Evolutionary conservation across 2,113 vertebrate species (phyloP).

Genomic region (Ammodytes marinus): DNA sequence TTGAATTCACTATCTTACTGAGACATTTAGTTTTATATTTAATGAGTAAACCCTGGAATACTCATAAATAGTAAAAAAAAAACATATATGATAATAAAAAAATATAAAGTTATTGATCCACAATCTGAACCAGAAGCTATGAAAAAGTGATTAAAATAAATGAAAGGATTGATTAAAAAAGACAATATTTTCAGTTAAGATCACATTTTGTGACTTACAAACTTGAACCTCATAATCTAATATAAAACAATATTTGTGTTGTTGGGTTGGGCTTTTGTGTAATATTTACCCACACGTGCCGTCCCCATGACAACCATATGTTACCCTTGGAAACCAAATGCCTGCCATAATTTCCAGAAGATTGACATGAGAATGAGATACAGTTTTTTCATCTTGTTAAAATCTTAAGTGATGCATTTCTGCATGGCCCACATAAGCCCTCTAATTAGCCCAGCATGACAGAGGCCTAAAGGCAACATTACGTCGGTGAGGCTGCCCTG

Average conservation of each 20-base stretch:
- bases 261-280: not conserved
- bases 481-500: slow-evolving; percentile 22
- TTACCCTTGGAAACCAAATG: slow-evolving; percentile 24
- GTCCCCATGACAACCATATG: slow-evolving; percentile 25
- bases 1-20: not conserved
- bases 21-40: not conserved
- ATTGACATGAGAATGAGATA: slow-evolving; percentile 29
- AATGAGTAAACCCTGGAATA: not conserved
- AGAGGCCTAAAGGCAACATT: slow-evolving; percentile 48
- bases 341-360: slow-evolving; percentile 29
- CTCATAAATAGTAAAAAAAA: not conserved
- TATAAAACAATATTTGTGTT: not conserved
- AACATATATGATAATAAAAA: no score
- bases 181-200: not conserved
- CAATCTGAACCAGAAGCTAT: not conserved
- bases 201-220: not conserved
- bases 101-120: not conserved
- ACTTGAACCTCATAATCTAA: not conserved
- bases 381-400: slow-evolving; percentile 61
- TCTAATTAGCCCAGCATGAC: slow-evolving; percentile 61
- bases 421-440: slow-evolving; percentile 55
- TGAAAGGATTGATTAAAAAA: not conserved
- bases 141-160: not conserved
- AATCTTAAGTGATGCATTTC: slow-evolving; percentile 56
- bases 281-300: not conserved